These are phyloP conservation scores for Numida meleagris DNA, from an alignment of 2,113 vertebrate genomes.

Conservation along the genomic window DNA sequence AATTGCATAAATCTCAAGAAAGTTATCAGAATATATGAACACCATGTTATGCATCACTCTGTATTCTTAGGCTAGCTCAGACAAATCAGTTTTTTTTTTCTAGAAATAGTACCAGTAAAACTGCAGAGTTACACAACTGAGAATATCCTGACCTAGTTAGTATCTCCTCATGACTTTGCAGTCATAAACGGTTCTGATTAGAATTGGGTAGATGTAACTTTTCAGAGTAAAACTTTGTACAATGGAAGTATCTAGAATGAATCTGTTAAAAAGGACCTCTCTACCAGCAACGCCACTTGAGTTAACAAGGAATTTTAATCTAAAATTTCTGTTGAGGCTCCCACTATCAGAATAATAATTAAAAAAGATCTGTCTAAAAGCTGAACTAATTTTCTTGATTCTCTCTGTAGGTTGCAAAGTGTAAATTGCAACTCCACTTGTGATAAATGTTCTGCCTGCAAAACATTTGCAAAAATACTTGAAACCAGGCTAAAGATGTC, in stretches of 20 bases:
- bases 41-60: background rate
- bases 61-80: background rate
- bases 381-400: background rate
- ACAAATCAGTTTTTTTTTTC: background rate
- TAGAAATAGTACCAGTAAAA: background rate
- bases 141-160: background rate
- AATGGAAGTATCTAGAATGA: background rate
- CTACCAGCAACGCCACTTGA: background rate
- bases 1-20: background rate
- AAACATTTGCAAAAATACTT: background rate
- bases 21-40: background rate
- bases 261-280: background rate
- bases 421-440: background rate
- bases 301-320: background rate
- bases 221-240: background rate
- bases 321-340: background rate
- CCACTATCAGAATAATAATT: background rate
- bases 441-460: background rate
- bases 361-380: background rate
- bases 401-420: background rate
- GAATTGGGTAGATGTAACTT: rapidly evolving
- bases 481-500: background rate
- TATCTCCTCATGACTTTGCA: background rate
- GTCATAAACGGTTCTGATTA: background rate
- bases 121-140: background rate